Evolutionary conservation across 2,797 vertebrate genomes (phyloP).

Genomic region (Saxicola maurus): DNA sequence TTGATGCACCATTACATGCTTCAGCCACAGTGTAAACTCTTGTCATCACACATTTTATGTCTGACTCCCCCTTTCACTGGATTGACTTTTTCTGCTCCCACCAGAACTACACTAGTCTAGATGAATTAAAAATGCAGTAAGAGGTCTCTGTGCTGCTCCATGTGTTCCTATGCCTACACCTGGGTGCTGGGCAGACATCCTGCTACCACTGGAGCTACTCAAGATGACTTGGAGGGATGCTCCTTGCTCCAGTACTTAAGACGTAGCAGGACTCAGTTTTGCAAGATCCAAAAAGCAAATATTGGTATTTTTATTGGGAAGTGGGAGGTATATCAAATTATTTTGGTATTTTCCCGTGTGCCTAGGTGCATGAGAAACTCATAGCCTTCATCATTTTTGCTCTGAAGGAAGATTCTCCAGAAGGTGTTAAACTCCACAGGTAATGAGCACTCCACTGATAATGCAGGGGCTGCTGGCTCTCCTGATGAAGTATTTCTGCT

Average conservation of each 20-base stretch:
- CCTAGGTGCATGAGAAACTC: not conserved
- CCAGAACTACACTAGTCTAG: not conserved
- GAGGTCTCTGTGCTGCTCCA: not conserved
- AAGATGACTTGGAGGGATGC: not conserved
- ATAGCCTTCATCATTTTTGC: accelerated
- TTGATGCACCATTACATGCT: not conserved
- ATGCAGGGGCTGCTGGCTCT: not conserved
- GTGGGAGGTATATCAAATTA: accelerated
- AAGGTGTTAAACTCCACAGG: no score
- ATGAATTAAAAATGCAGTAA: not conserved
- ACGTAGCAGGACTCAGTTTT: not conserved
- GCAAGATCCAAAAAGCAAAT: not conserved
- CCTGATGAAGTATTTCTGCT: accelerated
- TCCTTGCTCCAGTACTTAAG: not conserved
- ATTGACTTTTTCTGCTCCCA: not conserved
- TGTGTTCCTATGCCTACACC: not conserved
- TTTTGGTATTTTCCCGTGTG: not conserved
- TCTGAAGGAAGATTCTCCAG: not conserved
- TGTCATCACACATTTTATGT: not conserved
- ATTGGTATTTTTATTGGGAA: not conserved
- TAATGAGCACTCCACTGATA: accelerated
- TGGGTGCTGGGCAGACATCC: not conserved
- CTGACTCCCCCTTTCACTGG: not conserved
- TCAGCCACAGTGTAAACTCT: not conserved
- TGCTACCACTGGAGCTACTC: not conserved